phyloP scores from a whole-genome alignment of 2,113 vertebrate species.

The Myrmecophaga tridactyla region DNA sequence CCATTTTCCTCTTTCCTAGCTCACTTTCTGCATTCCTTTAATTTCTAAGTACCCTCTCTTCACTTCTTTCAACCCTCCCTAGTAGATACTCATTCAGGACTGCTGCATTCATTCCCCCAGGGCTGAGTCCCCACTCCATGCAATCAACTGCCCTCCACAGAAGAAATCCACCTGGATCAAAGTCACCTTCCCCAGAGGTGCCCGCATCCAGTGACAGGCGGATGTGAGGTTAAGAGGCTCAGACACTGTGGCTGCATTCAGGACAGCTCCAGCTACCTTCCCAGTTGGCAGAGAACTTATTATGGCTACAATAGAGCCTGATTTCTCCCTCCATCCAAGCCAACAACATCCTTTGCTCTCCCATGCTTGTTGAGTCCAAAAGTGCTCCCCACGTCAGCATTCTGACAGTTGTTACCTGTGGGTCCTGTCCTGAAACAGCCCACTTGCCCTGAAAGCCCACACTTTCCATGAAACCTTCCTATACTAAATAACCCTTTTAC shows the following conservation, averaged over 20 bases:
- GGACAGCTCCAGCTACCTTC: not conserved
- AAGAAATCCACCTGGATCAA: not conserved
- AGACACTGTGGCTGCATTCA: rapidly evolving
- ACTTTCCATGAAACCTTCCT: not conserved
- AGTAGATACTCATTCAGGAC: not conserved
- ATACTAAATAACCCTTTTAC: not conserved
- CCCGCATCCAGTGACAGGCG: not conserved
- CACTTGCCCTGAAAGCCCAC: not conserved
- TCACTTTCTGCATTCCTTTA: not conserved
- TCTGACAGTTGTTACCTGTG: not conserved
- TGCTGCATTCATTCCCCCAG: not conserved
- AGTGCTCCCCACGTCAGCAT: no score
- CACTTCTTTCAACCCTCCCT: not conserved
- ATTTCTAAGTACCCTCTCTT: not conserved
- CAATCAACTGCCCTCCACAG: not conserved
- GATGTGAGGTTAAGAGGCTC: not conserved
- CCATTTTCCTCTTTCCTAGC: not conserved
- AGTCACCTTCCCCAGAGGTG: not conserved
- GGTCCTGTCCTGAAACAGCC: not conserved
- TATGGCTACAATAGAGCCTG: rapidly evolving
- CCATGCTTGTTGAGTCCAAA: not conserved
- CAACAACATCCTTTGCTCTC: not conserved
- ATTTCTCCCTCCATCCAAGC: not conserved
- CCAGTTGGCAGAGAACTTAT: not conserved
- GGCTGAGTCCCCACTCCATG: no score